Base-by-base conservation (phyloP, 2,113 vertebrate species). In the Colaptes auratus region DNA sequence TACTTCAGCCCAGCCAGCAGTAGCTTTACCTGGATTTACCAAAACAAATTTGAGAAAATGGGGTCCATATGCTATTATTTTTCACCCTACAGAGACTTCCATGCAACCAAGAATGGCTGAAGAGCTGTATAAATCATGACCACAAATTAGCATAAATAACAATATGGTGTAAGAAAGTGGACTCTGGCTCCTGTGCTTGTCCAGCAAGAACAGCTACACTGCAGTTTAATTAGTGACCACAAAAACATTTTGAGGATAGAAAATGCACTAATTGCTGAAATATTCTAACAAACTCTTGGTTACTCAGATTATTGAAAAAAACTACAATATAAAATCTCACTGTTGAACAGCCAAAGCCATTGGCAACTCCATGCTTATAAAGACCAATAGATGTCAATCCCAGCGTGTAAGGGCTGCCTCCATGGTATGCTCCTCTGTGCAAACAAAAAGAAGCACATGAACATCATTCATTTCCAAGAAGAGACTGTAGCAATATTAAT, bases 341-440 rank as follows among this genome's bases (percentile, higher is more conserved):
- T 18, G 97, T 78, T 92, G 97, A 97, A 95, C 98, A 99, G 93
- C 98, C 98, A 56, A 97, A 93, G 42, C 98, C 98, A 64, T 81
- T 96, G 70, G 98, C 96, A 33, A 99, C 70, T 12, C 96, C 95
- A 79, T 95, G 98, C 95, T 98, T 99, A 90, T 98, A 99, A 17
- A 13, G 6, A 25, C 97, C 82, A 50, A 98, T 74, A 14, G 98
- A 98, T 15, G 99, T 99, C 88, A 99, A 92, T 46, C 98, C 99
- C 89, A 98, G 94, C 0, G 98, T 66, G 50, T 97, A 98, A 30
- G 98, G 97, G 85, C 98, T 99, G 64, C 97, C 95, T 71, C 99
- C 99, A 1, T 99, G 99, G 95, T 99, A 99, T 5, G 97, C 98
- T 31, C 99, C 99, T 92, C 99, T 99, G 96, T 39, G 55, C 56